These are phyloP conservation scores for Perodicticus potto DNA, from an alignment of 2,797 vertebrate genomes.

Conservation along the genomic window DNA sequence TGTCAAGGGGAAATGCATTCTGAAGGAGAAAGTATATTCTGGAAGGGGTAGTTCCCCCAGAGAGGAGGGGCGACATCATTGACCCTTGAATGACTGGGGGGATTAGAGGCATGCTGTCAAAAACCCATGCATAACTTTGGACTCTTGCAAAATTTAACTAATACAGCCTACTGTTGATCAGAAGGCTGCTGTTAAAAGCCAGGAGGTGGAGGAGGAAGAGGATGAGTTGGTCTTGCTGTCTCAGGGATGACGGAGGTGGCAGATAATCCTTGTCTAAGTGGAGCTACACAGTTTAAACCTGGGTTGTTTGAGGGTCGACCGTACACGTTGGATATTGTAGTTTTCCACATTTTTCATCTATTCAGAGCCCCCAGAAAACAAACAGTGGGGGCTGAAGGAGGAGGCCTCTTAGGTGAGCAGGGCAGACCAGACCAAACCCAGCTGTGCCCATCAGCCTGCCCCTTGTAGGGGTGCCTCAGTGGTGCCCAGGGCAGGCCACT, in stretches of 20 bases:
- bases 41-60: not conserved
- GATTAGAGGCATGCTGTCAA: not conserved
- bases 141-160: not conserved
- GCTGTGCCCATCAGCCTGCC: not conserved
- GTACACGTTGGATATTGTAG: too few species aligned
- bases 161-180: not conserved
- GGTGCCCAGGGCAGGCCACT: not conserved
- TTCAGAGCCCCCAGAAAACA: not conserved
- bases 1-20: not conserved
- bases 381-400: not conserved
- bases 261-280: not conserved
- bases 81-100: not conserved
- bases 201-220: not conserved
- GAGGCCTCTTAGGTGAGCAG: not conserved
- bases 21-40: not conserved
- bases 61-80: not conserved
- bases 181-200: not conserved
- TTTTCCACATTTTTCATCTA: not conserved
- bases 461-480: not conserved
- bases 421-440: not conserved
- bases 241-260: not conserved
- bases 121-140: not conserved
- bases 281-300: too few species aligned
- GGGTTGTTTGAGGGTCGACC: not conserved
- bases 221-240: not conserved